Evolutionary conservation across 2,797 vertebrate species (phyloP).

Genomic region (Heterohyrax brucei): DNA sequence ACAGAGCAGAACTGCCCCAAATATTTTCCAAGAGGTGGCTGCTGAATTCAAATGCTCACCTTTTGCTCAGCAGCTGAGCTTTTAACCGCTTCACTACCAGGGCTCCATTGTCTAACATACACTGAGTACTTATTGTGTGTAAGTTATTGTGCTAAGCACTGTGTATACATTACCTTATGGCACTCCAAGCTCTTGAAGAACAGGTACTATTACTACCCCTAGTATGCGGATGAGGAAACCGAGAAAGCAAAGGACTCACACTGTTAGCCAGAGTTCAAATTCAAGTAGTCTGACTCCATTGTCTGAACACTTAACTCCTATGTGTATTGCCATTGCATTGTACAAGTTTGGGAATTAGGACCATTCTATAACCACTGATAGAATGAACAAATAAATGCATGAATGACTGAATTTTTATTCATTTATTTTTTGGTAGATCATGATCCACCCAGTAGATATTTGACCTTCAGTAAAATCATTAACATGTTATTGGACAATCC

Average conservation of each 20-base stretch:
- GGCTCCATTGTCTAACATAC: background rate
- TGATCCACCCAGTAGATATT: background rate
- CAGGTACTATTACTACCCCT: background rate
- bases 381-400: background rate
- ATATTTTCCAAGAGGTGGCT: too few species aligned
- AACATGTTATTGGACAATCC: background rate
- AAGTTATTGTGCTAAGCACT: background rate
- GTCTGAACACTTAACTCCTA: background rate
- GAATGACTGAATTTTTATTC: background rate
- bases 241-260: background rate
- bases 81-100: too few species aligned
- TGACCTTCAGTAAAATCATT: background rate
- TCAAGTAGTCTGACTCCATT: background rate
- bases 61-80: too few species aligned
- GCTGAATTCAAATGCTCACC: too few species aligned
- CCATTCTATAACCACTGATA: background rate
- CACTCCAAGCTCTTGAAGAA: conserved; percentile 10
- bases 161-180: background rate
- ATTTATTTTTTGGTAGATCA: background rate
- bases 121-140: background rate
- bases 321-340: background rate
- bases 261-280: background rate
- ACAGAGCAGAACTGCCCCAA: too few species aligned
- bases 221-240: background rate
- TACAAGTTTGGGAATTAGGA: background rate